phyloP scores from a whole-genome alignment of 2,797 vertebrate genomes.

The Alcedo quadribrachys region DNA sequence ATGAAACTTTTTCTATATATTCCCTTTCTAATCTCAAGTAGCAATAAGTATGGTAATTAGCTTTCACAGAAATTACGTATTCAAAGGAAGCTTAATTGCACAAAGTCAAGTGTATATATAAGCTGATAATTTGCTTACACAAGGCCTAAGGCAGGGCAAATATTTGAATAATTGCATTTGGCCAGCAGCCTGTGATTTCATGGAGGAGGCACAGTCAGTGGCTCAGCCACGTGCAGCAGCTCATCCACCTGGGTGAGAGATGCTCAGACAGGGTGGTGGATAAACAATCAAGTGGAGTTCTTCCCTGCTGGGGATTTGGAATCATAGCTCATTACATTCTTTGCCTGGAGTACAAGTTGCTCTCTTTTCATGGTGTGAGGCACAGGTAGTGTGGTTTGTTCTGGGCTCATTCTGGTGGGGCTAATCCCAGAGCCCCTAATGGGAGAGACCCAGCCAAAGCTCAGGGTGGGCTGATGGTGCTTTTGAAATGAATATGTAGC shows the following conservation, averaged over 20 bases:
- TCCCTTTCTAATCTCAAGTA: background rate
- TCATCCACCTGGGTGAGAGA: slow-evolving; percentile 6
- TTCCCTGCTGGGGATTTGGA: slow-evolving; percentile 35
- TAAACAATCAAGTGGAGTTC: slow-evolving; percentile 47
- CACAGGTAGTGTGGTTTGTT: background rate
- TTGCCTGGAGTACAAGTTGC: slow-evolving; percentile 17
- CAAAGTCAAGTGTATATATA: background rate
- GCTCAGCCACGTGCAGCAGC: background rate
- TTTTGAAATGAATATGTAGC: no score
- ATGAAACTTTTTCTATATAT: background rate
- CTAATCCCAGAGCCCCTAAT: background rate
- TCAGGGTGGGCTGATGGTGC: no score
- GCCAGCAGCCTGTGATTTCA: background rate
- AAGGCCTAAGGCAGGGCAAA: background rate
- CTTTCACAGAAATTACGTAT: slow-evolving; percentile 8
- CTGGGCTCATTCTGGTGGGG: background rate
- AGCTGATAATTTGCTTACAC: slow-evolving; percentile 45
- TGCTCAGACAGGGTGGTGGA: background rate
- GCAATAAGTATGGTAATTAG: slow-evolving; percentile 25
- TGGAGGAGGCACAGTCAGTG: background rate
- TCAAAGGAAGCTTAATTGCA: slow-evolving; percentile 21
- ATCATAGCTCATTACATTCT: slow-evolving; percentile 51
- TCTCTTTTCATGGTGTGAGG: background rate
- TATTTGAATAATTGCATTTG: slow-evolving; percentile 25
- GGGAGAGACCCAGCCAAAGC: no score